phyloP scores from a whole-genome alignment of 2,797 vertebrate species.

The Diplodus sargus region DNA sequence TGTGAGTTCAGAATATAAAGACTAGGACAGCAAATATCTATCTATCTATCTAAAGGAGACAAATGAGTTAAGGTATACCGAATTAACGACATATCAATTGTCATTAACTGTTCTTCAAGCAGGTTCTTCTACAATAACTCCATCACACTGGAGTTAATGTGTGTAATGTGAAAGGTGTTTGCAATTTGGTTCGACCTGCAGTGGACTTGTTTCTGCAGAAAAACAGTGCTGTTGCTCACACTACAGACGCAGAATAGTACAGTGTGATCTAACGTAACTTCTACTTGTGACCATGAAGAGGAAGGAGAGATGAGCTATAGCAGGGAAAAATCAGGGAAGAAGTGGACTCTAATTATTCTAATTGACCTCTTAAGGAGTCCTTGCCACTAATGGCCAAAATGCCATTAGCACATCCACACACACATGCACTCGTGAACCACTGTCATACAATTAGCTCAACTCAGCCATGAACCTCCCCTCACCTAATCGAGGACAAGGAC shows the following conservation, averaged over 20 bases:
- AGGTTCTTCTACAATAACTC: background rate
- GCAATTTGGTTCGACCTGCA: background rate
- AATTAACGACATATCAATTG: background rate
- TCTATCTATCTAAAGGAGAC: background rate
- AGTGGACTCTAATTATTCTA: conserved; percentile 63
- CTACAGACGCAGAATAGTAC: background rate
- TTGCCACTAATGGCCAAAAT: conserved; percentile 63
- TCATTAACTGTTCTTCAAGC: background rate
- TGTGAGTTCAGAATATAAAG: background rate
- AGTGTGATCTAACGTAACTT: conserved; percentile 13
- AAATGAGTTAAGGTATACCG: background rate
- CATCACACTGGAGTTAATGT: background rate
- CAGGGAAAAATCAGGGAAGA: conserved; percentile 36
- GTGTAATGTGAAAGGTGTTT: background rate
- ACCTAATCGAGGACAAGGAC: conserved; percentile 64
- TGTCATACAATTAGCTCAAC: conserved; percentile 70
- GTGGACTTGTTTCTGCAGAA: background rate
- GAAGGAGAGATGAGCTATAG: conserved; percentile 14
- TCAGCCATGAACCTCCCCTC: conserved; percentile 54
- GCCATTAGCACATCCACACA: conserved; percentile 53
- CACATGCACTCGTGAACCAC: conserved; percentile 48
- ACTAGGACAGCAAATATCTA: background rate
- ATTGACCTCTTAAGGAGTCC: conserved; percentile 70
- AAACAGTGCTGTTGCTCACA: background rate
- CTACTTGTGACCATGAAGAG: conserved; percentile 9